These are phyloP conservation scores for Carterocephalus palaemon DNA, from an alignment of 2,888 invertebrate genomes.

Conservation along the genomic window DNA sequence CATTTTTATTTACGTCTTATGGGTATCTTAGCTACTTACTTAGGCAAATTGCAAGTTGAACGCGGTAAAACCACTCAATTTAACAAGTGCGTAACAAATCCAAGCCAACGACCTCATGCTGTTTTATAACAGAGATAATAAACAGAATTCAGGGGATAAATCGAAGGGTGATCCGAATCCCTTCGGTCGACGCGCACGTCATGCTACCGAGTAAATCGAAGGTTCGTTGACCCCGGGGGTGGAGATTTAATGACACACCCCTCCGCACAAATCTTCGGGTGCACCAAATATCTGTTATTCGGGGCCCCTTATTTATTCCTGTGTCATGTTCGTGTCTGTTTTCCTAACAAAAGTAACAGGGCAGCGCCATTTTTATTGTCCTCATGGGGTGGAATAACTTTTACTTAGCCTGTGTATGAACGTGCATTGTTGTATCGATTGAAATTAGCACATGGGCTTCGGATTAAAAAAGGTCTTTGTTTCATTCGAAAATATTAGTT, in stretches of 20 bases:
- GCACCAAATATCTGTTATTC: constrained; percentile 25
- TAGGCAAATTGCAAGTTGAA: too few species aligned
- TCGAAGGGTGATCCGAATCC: constrained; percentile 24
- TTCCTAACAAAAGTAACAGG: constrained; percentile 24
- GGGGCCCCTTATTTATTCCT: constrained; percentile 26
- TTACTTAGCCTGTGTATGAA: constrained; percentile 4
- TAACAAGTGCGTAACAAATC: constrained; percentile 10
- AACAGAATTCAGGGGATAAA: constrained; percentile 25
- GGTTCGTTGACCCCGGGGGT: constrained; percentile 30
- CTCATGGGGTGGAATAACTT: constrained; percentile 15
- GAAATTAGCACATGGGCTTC: too few species aligned
- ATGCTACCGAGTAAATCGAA: constrained; percentile 20
- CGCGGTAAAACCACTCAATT: too few species aligned
- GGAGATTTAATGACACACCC: constrained; percentile 25
- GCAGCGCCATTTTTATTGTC: constrained; percentile 18
- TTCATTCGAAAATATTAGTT: too few species aligned
- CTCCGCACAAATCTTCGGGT: constrained; percentile 27
- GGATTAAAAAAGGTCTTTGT: too few species aligned
- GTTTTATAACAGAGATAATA: constrained; percentile 24
- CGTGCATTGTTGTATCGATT: constrained; percentile 6
- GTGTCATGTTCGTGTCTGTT: constrained; percentile 24
- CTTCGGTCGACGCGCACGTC: constrained; percentile 20
- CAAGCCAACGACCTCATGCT: constrained; percentile 18
- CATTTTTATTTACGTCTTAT: too few species aligned
- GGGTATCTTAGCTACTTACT: too few species aligned